These are phyloP conservation scores for Psix sp. DNA, from an alignment of 1,140 invertebrate species.

Conservation along the genomic window DNA sequence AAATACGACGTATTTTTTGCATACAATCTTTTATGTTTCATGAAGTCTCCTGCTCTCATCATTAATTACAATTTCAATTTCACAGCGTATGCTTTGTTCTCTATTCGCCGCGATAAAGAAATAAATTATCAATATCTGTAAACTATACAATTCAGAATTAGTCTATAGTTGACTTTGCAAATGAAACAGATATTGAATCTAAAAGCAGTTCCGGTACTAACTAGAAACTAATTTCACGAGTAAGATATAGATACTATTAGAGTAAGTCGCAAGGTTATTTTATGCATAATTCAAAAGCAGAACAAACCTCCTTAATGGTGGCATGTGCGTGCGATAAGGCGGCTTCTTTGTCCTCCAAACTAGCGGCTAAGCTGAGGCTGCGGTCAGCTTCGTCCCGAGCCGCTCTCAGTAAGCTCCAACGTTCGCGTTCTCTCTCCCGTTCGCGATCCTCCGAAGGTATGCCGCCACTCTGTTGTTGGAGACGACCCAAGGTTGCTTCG, in stretches of 20 bases:
- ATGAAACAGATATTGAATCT: too few relatives aligned
- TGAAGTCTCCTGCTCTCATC: too few relatives aligned
- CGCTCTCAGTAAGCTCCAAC: constrained; percentile 90
- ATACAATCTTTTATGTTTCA: too few relatives aligned
- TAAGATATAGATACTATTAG: constrained; percentile 13
- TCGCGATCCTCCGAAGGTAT: constrained; percentile 82
- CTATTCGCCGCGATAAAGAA: too few relatives aligned
- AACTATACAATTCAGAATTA: too few relatives aligned
- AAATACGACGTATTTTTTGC: too few relatives aligned
- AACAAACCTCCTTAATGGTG: constrained; percentile 85
- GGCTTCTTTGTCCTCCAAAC: constrained; percentile 89
- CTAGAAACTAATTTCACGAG: constrained; percentile 5
- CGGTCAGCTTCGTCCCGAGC: constrained; percentile 93
- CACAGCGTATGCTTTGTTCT: too few relatives aligned
- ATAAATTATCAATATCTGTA: too few relatives aligned
- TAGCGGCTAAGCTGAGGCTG: constrained; percentile 88
- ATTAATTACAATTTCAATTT: too few relatives aligned
- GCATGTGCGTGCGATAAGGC: constrained; percentile 89
- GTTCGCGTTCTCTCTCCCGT: constrained; percentile 87
- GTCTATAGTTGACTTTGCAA: too few relatives aligned
- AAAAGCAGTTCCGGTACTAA: too few relatives aligned
- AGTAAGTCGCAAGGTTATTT: constrained; percentile 3
- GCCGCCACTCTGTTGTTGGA: constrained; percentile 70
- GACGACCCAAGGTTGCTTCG: constrained; percentile 83
- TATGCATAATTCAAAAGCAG: constrained; percentile 43